A percentile compares a stretch with the other conserved stretches of the same genome.
Evolutionary conservation across 2,113 vertebrate species (phyloP).

Genomic region (Strix uralensis): DNA sequence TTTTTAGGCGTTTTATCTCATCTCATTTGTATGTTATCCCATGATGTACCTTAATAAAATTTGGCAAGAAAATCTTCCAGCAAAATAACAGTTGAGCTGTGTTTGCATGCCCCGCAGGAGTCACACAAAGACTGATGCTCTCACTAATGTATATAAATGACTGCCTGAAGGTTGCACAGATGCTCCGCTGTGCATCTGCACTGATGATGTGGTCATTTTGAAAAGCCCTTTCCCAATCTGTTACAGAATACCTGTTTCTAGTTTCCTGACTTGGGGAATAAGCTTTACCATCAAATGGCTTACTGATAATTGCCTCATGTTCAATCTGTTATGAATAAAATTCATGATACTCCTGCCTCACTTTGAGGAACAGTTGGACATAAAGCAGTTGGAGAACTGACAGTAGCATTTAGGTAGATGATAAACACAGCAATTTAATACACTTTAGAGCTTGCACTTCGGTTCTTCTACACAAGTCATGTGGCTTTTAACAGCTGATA

Average conservation of each 20-base stretch:
- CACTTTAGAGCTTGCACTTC: not conserved
- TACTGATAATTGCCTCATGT: constrained; percentile 43
- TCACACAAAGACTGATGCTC: not conserved
- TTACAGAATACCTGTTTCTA: constrained; percentile 33
- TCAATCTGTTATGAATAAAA: constrained; percentile 52
- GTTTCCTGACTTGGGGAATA: constrained; percentile 8
- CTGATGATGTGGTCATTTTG: constrained; percentile 33
- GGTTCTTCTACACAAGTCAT: not conserved
- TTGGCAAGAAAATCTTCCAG: constrained; percentile 21
- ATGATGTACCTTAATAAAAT: constrained; percentile 2
- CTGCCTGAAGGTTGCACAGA: constrained; percentile 43
- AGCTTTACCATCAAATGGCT: constrained; percentile 26
- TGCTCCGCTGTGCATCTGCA: constrained; percentile 18
- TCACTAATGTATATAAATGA: constrained; percentile 58
- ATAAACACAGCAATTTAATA: constrained; percentile 30
- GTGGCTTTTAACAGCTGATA: constrained; percentile 21
- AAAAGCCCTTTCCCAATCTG: constrained; percentile 44
- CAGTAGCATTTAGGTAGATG: constrained; percentile 45
- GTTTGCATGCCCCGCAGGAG: not conserved
- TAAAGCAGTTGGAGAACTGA: constrained; percentile 57
- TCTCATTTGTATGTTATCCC: not conserved
- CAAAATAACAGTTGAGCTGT: not conserved
- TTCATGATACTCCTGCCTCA: not conserved
- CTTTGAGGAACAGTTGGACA: constrained; percentile 24
- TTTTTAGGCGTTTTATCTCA: not conserved